These are phyloP conservation scores for Rhagologus leucostigma DNA, from an alignment of 2,113 vertebrate species.

Conservation along the genomic window DNA sequence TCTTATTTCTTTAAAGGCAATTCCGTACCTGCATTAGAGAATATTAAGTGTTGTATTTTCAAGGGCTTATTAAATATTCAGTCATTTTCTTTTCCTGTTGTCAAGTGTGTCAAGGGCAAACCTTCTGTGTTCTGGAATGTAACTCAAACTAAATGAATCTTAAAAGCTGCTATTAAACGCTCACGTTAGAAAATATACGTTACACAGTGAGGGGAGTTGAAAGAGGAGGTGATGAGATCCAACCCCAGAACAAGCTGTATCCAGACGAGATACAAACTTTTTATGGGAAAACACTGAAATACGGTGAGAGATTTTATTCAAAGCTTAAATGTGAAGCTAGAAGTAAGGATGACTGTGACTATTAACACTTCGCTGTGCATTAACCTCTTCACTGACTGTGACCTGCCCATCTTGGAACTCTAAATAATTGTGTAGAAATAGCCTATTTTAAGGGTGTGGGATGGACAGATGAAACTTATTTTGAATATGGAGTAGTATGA, in stretches of 20 bases:
- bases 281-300: background rate
- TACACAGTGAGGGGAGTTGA: background rate
- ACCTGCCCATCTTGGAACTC: background rate
- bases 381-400: background rate
- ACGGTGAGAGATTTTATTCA: background rate
- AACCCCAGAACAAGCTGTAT: background rate
- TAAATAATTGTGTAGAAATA: background rate
- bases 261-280: background rate
- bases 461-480: background rate
- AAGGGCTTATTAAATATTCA: constrained; percentile 72
- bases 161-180: constrained; percentile 18
- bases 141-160: constrained; percentile 10
- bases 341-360: background rate
- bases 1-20: constrained; percentile 18
- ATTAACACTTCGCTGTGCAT: background rate
- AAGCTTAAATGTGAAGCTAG: background rate
- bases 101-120: constrained; percentile 56
- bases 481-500: background rate
- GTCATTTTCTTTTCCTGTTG: constrained; percentile 37
- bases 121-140: constrained; percentile 12
- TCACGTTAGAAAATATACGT: background rate
- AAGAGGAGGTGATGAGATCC: background rate
- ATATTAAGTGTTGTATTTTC: constrained; percentile 64
- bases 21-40: constrained; percentile 32
- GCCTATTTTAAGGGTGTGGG: background rate